Evolutionary conservation across 1,140 invertebrate genomes (phyloP), one percentile per base, ranked within the genome.

Genomic region (Nasonia giraulti): DNA sequence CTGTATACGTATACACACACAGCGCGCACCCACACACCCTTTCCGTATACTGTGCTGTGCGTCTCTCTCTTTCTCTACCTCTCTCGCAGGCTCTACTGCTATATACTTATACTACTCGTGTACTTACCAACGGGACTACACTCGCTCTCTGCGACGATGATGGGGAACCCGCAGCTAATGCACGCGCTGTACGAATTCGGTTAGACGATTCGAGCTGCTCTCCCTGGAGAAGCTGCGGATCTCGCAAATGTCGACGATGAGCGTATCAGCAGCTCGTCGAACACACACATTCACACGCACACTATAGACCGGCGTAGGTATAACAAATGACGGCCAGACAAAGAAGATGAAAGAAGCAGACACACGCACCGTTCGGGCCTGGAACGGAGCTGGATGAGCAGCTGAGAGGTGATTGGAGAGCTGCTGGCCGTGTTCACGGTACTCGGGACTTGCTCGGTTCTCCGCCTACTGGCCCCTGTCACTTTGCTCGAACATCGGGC

Each of bases 1-100:
- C 68, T 27, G 31, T 71, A n/a, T 33, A 71, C 68, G 68, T 71
- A 71, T 71, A 71, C 14, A 71, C 68, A 69, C 68, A 71, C 14
- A 20, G 55, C 20, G 55, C 55, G 20, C 55, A 20, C 55, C 17
- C 55, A 62, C 55, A 62, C 55, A 62, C 55, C 55, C 55, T 62
- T 17, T 50, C 2, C 14, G 14, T 37, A 6, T 37, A 6, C 33
- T 37, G 33, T 37, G 33, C 33, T 37, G 33, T 37, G 33, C 33
- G 33, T 17, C 6, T n/a, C 17, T 7, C 55, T 62, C 55, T 62
- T 6, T 20, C 10, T 44, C 33, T 37, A 3, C 5, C 33, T 37
- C 50, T 55, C 68, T 69, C 68, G 23, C 62, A n/a, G 23, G 8
- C 68, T 27, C 68, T 27, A 71, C 27, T n/a, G 55, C 17, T 62